Conservation (phyloP, 2,888 invertebrate genomes). For the Teleiodes luculella region DNA sequence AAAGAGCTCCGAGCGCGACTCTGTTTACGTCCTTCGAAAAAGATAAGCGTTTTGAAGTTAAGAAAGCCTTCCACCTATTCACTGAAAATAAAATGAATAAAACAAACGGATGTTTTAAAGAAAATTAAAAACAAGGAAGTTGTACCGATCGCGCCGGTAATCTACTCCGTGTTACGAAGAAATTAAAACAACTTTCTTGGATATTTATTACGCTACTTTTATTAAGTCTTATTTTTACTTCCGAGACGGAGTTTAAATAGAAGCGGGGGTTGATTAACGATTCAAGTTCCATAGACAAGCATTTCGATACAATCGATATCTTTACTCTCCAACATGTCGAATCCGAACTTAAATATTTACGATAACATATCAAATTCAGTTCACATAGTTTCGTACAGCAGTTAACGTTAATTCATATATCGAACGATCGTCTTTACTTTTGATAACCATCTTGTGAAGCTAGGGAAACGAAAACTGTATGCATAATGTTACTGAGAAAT, state of each 20-base stretch:
- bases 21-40: slow-evolving; percentile 52
- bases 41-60: slow-evolving; percentile 67
- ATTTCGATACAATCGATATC: background rate
- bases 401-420: slow-evolving; percentile 18
- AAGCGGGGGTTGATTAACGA: slow-evolving; percentile 36
- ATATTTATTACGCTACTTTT: slow-evolving; percentile 76
- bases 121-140: slow-evolving; percentile 78
- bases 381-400: slow-evolving; percentile 8
- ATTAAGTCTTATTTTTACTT: slow-evolving; percentile 58
- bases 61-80: slow-evolving; percentile 69
- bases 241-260: slow-evolving; percentile 56
- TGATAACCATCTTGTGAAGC: slow-evolving; percentile 42
- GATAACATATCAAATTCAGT: slow-evolving; percentile 8
- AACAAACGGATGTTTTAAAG: slow-evolving; percentile 75
- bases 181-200: slow-evolving; percentile 77
- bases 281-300: slow-evolving; percentile 25
- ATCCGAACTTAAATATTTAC: slow-evolving; percentile 9
- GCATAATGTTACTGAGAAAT: slow-evolving; percentile 38
- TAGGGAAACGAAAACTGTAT: slow-evolving; percentile 35
- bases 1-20: slow-evolving; percentile 38
- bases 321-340: slow-evolving; percentile 5
- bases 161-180: slow-evolving; percentile 75
- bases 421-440: slow-evolving; percentile 24
- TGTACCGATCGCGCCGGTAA: slow-evolving; percentile 67
- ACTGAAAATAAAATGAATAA: slow-evolving; percentile 69